Evolutionary conservation across 1,140 invertebrate genomes (phyloP), one percentile per base, ranked within the genome.

Genomic region (Lineus longissimus): DNA sequence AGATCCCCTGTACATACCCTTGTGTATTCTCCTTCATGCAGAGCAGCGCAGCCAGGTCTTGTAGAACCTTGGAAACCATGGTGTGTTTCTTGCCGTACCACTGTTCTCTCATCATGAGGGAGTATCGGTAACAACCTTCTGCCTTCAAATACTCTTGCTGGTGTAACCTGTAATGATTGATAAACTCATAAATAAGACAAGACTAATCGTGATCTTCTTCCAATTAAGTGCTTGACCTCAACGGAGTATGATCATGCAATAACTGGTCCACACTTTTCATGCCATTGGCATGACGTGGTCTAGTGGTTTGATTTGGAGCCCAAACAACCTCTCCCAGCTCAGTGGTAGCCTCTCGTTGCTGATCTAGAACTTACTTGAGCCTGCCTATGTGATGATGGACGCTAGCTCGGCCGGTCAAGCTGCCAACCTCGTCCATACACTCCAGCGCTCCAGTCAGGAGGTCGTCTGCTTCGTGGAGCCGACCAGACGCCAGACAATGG

Each of bases 41-140:
- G 19, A 68, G 59, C 4, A 70, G 40, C 9, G 19, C 33, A 15
- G 55, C 62, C 30, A 67, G 36, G 30, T 64, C 56, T 19, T 64
- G 29, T 4, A 73, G 47, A 13, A 68, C 62, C 19, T 75, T 72
- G n/a, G 75, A 73, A 23, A 78, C 72, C 31, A 72, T 36, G 11
- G 74, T 69, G 54, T 78, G 74, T n/a, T 60, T 55, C 45, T 67
- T 69, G 1, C 76, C 76, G 63, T 67, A 76, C 72, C 74, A 76
- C 54, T 66, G 67, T 43, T 77, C 68, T 40, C 74, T 47, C 27
- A 72, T 59, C 7, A 54, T 61, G 22, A 78, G 40, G 47, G 70
- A 64, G 47, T 76, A 67, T 15, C 68, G 57, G n/a, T 75, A 58
- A 58, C 64, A 69, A 0, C 62, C 64, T 55, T 77, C 73, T 27